phyloP scores from a whole-genome alignment of 2,113 vertebrate genomes.

The Murina feae region DNA sequence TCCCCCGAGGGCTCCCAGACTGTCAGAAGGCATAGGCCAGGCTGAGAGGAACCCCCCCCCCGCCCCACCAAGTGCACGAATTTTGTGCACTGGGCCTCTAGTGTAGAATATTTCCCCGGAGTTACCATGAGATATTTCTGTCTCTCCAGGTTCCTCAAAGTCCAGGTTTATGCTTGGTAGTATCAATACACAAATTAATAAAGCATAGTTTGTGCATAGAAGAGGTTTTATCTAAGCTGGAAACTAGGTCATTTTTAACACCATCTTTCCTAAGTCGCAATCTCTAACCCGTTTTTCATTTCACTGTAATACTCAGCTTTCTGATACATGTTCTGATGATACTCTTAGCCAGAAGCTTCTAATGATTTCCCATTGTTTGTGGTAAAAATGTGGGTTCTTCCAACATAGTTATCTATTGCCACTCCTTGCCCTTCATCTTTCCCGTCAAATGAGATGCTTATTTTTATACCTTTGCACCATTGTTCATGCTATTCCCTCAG shows the following conservation, averaged over 20 bases:
- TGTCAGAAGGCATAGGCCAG: too few species aligned
- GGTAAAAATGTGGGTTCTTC: not conserved
- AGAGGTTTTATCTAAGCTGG: not conserved
- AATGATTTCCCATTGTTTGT: not conserved
- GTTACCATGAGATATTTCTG: constrained; percentile 10
- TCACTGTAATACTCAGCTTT: not conserved
- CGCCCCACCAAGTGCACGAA: too few species aligned
- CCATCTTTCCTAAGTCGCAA: not conserved
- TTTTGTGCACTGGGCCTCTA: too few species aligned
- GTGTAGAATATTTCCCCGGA: constrained; percentile 6
- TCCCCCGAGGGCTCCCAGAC: too few species aligned
- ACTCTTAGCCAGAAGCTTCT: not conserved
- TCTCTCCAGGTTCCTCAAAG: not conserved
- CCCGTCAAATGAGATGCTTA: not conserved
- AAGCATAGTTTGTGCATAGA: not conserved
- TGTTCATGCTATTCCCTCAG: not conserved
- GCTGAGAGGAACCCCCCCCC: too few species aligned
- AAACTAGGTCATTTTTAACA: not conserved
- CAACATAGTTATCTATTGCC: not conserved
- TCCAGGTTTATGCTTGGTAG: not conserved
- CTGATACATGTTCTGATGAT: not conserved
- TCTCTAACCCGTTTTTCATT: not conserved
- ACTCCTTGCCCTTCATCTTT: not conserved
- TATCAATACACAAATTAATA: not conserved
- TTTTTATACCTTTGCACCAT: not conserved